Evolutionary conservation across 1,140 invertebrate genomes (phyloP).

Genomic region (Drosophila watanabei): DNA sequence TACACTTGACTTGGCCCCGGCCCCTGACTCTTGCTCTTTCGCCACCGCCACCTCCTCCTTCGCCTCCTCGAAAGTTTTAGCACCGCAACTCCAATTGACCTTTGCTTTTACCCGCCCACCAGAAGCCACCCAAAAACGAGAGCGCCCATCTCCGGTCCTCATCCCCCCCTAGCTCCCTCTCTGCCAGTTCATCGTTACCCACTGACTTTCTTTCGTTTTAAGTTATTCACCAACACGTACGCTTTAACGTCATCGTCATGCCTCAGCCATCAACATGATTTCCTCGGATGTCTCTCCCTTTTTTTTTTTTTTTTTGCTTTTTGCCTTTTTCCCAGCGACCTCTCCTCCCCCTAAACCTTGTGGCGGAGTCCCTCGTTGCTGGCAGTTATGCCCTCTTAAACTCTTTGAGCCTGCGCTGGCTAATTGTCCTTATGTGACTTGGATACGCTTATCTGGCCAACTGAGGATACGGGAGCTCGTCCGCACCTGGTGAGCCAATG

Average conservation of each 20-base stretch:
- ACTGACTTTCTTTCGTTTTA: slow-evolving; percentile 59
- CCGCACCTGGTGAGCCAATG: slow-evolving; percentile 25
- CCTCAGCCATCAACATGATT: slow-evolving; percentile 41
- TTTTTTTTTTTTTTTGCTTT: not conserved
- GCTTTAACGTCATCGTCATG: slow-evolving; percentile 62
- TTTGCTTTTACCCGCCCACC: slow-evolving; percentile 54
- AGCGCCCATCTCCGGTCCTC: not conserved
- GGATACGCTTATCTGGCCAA: slow-evolving; percentile 65
- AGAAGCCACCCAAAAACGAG: not conserved
- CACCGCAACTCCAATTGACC: slow-evolving; percentile 81
- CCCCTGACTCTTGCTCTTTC: slow-evolving; percentile 62
- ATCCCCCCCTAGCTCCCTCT: not conserved
- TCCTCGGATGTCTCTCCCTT: not conserved
- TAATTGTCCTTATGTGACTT: slow-evolving; percentile 83
- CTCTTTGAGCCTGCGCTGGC: slow-evolving; percentile 63
- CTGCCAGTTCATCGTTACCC: slow-evolving; percentile 46
- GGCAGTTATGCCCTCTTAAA: slow-evolving; percentile 58
- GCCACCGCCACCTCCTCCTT: slow-evolving; percentile 17
- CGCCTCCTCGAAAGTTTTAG: slow-evolving; percentile 25
- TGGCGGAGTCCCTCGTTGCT: not conserved
- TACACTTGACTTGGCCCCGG: slow-evolving; percentile 75
- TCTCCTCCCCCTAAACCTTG: not conserved
- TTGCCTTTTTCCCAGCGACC: not conserved
- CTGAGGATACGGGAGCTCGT: slow-evolving; percentile 14
- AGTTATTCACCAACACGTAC: slow-evolving; percentile 79